Base-by-base conservation (phyloP, 1,140 invertebrate species). In the Hyposmocoma kahamanoa region DNA sequence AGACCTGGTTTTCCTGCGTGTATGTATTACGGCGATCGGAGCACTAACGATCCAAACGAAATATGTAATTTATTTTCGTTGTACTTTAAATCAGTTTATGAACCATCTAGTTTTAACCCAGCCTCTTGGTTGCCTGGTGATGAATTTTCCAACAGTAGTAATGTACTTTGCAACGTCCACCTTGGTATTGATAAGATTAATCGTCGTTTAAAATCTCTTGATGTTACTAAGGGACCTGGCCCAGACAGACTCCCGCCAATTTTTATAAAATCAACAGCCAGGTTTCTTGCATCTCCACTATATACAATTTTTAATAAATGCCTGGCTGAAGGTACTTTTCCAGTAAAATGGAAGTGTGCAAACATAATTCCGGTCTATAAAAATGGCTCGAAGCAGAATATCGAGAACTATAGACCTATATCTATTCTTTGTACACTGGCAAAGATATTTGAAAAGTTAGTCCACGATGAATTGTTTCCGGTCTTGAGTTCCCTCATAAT, bases 391-490 rank as follows among this genome's bases (percentile, higher is more conserved):
- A 46, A 34, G 22, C n/a, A 3, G 10, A 2, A 19, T 2, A 15
- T 43, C 8, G 42, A 28, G 42, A 28, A 43, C 13, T 43, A 43
- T 17, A 9, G 42, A n/a, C 30, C 44, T 34, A 46, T 46, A 3
- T 46, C 44, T 20, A 30, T 46, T 19, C 19, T 46, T 6, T 20
- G 28, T 21, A 19, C 28, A n/a, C 22, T 46, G 26, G 32, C 30
- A 18, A 46, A 46, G 44, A 6, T 46, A 21, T 46, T 46, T 20
- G 52, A 55, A 24, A 54, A 43, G 34, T 22, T 56, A 28, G 44
- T 63, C 17, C 28, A 45, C 30, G 42, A 41, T 26, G 17, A 10
- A n/a, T 34, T 46, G 3, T 43, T 26, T 15, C 42, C 42, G 2
- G 11, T 8, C 1, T 22, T 46, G 13, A 26, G 22, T 21, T 34